These are phyloP conservation scores for Centropus bengalensis DNA, from an alignment of 2,113 vertebrate genomes.

Conservation along the genomic window DNA sequence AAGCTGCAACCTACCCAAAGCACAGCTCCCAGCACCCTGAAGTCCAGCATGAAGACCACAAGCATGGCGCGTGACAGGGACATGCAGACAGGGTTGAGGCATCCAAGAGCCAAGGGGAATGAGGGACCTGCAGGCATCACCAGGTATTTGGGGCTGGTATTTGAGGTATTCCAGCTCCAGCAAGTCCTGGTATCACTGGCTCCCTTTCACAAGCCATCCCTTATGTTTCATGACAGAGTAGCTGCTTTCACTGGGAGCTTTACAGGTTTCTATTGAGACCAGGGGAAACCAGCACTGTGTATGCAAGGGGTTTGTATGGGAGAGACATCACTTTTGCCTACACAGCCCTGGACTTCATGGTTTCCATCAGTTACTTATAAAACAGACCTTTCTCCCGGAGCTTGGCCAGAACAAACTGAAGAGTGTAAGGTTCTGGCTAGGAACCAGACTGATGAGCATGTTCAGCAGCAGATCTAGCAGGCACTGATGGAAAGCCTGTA, in stretches of 20 bases:
- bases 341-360: not conserved
- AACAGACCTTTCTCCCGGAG: not conserved
- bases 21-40: not conserved
- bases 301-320: not conserved
- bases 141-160: accelerated
- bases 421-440: accelerated
- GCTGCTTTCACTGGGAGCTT: not conserved
- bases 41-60: not conserved
- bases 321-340: not conserved
- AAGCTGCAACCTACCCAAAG: not conserved
- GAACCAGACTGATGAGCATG: not conserved
- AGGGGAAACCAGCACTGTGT: not conserved
- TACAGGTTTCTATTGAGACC: not conserved
- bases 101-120: not conserved
- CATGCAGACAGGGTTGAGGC: not conserved
- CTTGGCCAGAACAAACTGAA: not conserved
- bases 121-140: not conserved
- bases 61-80: not conserved
- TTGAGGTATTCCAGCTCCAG: not conserved
- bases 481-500: not conserved
- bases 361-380: not conserved
- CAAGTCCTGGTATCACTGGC: not conserved
- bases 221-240: not conserved
- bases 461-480: not conserved
- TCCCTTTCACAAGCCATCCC: not conserved